Base-by-base conservation (phyloP, 2,888 invertebrate species). In the Drosophila phalerata region DNA sequence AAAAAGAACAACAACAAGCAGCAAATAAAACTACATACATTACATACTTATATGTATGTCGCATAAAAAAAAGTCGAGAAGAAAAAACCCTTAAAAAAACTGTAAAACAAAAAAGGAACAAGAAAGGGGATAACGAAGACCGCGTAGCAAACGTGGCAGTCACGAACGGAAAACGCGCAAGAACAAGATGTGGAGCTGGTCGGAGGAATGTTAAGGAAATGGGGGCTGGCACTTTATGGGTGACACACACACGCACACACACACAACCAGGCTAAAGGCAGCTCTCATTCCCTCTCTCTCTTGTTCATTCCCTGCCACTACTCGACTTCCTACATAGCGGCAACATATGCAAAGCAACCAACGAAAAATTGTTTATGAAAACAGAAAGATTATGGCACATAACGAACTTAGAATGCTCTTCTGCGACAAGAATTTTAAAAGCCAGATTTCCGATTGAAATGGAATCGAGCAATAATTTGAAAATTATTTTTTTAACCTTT, bases 331-430 rank as follows among this genome's bases (percentile, higher is more conserved):
- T 45, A 40, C 40, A 32, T 32, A 19, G 6, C 55, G 38, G 49
- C 49, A 57, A 45, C 68, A 73, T 72, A 73, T 73, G 68, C 66
- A 77, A 73, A 70, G 49, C 60, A 63, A 72, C 55, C 58, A 48
- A 69, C 57, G 32, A 68, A 52, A 82, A 83, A 81, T 79, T 71
- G 69, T 79, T 81, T 81, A 84, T 84, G 79, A 81, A 81, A 84
- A 63, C n/a, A 0, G 0, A 25, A 2, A 53, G 62, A 48, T 13
- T 43, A n/a, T 9, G 1, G 11, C 17, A 49, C 5, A 45, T 19
- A 49, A 43, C 43, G 38, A 48, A 48, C 13, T 5, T 3, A 15
- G 11, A 28, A 73, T 69, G 38, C 82, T 45, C 78, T 77, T 8
- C 40, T 28, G 15, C 13, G 8, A 32, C n/a, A 11, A 10, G 9